phyloP scores from a whole-genome alignment of 2,113 vertebrate genomes.

The Xiphophorus hellerii region DNA sequence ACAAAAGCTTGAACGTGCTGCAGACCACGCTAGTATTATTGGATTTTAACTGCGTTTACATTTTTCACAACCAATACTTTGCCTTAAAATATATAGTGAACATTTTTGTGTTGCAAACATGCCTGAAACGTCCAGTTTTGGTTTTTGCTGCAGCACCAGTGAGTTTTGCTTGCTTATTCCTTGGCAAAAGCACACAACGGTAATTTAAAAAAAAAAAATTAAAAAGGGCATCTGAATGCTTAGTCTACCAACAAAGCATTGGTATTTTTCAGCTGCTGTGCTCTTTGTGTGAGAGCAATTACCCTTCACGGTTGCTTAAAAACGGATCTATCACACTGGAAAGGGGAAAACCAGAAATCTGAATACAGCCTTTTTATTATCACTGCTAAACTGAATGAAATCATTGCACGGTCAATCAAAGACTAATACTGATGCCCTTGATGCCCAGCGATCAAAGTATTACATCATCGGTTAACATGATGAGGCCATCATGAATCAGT shows the following conservation, averaged over 20 bases:
- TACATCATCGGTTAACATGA: conserved; percentile 55
- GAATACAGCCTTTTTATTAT: not conserved
- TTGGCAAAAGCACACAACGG: not conserved
- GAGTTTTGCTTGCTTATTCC: not conserved
- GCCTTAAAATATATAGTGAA: too few relatives aligned
- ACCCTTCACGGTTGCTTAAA: not conserved
- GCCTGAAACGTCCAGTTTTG: not conserved
- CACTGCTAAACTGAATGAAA: conserved; percentile 1
- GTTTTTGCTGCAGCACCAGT: not conserved
- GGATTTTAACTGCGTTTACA: not conserved
- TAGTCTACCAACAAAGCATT: not conserved
- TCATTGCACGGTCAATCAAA: conserved; percentile 21
- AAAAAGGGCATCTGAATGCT: too few relatives aligned
- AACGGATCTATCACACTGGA: not conserved
- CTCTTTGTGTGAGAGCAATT: not conserved
- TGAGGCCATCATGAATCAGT: conserved; percentile 64
- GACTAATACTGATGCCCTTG: conserved; percentile 15
- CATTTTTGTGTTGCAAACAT: not conserved
- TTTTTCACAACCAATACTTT: too few relatives aligned
- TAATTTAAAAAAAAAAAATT: not conserved
- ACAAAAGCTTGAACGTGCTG: not conserved
- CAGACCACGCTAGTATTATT: not conserved
- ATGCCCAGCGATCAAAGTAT: conserved; percentile 41
- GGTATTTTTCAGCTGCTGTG: not conserved
- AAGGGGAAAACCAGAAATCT: not conserved